Evolutionary conservation across 1,140 invertebrate genomes (phyloP), one percentile per base, ranked within the genome.

Genomic region (Bradynema listronoti): DNA sequence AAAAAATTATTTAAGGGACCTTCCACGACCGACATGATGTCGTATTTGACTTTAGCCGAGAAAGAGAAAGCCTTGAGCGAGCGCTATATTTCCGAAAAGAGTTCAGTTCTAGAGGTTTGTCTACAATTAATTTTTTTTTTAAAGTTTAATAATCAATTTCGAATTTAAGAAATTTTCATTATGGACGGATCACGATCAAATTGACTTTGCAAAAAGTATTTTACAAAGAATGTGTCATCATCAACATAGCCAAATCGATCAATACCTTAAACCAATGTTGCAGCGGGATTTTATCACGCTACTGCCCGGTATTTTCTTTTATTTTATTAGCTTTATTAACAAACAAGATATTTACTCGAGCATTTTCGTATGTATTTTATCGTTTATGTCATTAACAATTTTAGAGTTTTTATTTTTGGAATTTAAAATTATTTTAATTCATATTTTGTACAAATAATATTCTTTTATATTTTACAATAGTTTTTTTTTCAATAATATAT

Each of bases 251-350:
- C 89, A 94, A 82, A 91, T 99, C 75, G 93, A 98, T 80, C 86
- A 88, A 24, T 97, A 89, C 81, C 85, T 99, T 56, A 92, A 92
- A 78, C 94, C 95, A 1, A 97, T 99, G 91, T 81, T 99, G 66
- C 92, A 98, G 80, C 84, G 95, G 73, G 93, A 99, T 81, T 99
- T 99, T 79, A 96, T 99, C 76, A 88, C 89, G 56, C 84, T 96
- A 75, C 82, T 99, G 79, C 93, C 94, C 30, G 51, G 75, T 70
- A 47, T 32, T 39, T 39, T 42, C 46, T 62, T 50, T 11, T n/a
- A n/a, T n/a, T n/a, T n/a, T n/a, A n/a, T n/a, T n/a, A n/a, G n/a
- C n/a, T n/a, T n/a, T n/a, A n/a, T n/a, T n/a, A n/a, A n/a, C n/a
- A n/a, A n/a, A n/a, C n/a, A n/a, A n/a, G n/a, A n/a, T n/a, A n/a